phyloP scores from a whole-genome alignment of 2,888 invertebrate genomes.

The Timema podura region DNA sequence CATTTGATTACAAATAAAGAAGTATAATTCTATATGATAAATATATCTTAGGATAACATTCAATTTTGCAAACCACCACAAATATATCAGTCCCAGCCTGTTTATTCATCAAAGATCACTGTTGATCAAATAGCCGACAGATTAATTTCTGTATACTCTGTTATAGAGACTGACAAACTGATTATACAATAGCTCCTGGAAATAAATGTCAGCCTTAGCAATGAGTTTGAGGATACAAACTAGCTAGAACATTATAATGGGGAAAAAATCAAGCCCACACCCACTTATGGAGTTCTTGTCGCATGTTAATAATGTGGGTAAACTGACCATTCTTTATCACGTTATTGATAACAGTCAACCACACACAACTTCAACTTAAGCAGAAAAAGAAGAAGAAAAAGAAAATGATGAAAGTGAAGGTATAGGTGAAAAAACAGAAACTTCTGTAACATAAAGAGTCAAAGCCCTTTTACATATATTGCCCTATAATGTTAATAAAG shows the following conservation, averaged over 20 bases:
- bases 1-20: background rate
- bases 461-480: background rate
- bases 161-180: background rate
- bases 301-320: background rate
- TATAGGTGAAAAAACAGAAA: background rate
- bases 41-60: background rate
- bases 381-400: background rate
- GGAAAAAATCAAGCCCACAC: background rate
- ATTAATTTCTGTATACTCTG: background rate
- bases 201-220: background rate
- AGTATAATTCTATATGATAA: background rate
- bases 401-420: background rate
- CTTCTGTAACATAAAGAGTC: background rate
- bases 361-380: background rate
- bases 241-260: background rate
- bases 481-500: background rate
- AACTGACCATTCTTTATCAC: background rate
- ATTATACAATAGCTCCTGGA: background rate
- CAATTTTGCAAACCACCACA: constrained; percentile 1
- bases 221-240: background rate
- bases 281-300: background rate
- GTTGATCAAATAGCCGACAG: background rate
- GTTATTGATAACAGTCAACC: background rate
- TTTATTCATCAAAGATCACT: background rate
- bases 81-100: background rate